These are phyloP conservation scores for Sepioteuthis lessoniana DNA, from an alignment of 2,888 invertebrate genomes.

Conservation along the genomic window DNA sequence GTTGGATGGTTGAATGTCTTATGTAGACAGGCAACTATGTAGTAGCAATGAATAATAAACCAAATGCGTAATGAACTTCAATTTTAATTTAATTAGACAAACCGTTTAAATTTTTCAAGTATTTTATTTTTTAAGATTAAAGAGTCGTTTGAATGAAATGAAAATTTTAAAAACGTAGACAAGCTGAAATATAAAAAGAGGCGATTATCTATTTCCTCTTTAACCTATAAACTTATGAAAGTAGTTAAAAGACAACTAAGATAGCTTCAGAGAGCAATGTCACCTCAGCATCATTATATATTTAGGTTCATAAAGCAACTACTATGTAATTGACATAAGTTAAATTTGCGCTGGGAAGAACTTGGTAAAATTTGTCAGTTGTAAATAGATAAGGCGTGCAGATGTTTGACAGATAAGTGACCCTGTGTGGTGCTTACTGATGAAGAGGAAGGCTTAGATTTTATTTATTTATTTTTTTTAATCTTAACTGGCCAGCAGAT, in stretches of 20 bases:
- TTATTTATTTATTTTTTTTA: neutral
- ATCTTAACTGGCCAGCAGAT: neutral
- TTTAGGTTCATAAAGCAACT: neutral
- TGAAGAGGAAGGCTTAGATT: neutral
- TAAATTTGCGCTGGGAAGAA: neutral
- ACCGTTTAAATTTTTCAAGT: neutral
- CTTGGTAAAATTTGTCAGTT: slow-evolving; percentile 2
- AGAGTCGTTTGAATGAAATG: neutral
- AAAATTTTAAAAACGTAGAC: neutral
- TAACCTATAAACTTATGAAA: neutral
- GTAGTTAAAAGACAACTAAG: neutral
- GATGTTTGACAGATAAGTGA: neutral
- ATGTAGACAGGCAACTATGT: slow-evolving; percentile 8
- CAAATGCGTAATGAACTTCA: neutral
- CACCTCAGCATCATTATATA: neutral
- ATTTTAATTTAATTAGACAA: neutral
- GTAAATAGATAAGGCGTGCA: neutral
- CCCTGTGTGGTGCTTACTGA: neutral
- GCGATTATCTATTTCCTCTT: neutral
- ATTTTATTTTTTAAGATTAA: neutral
- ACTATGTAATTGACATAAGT: neutral
- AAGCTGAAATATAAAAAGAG: neutral
- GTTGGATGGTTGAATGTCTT: neutral
- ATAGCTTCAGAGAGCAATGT: neutral
- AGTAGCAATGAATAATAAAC: neutral